Evolutionary conservation across 2,113 vertebrate species (phyloP), one percentile per base, ranked within the genome.

Genomic region (Myiagra hebetior): DNA sequence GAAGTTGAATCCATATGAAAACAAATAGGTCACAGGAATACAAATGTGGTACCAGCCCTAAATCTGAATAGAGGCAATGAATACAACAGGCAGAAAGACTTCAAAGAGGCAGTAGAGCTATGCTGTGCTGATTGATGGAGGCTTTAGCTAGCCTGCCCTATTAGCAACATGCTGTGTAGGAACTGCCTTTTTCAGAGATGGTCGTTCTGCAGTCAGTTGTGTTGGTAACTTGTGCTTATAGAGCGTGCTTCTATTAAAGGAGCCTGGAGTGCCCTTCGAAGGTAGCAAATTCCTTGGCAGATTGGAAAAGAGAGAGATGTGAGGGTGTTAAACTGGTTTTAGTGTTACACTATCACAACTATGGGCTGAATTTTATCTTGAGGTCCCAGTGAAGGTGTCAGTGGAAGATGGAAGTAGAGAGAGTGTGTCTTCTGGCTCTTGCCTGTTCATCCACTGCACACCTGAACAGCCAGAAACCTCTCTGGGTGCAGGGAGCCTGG

Each of bases 11-110:
- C 69, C 82, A 7, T 90, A 56, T 80, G 70, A 95, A 97, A 93
- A 87, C 79, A 96, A 94, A 93, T 87, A 84, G 85, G 82, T 96
- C 77, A 87, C 59, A 96, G 64, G 88, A 84, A 91, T 96, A 91
- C 6, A 50, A 89, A 96, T 87, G 62, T 33, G 20, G 72, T 80
- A 72, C 52, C 53, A 87, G 75, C 64, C 65, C 84, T 91, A 93
- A 87, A 93, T 91, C 81, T 92, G 75, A 92, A 53, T 24, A 68
- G 42, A 59, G 9, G 31, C 15, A 16, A 65, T 59, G 69, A 85
- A 67, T 81, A 79, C 74, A 92, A 49, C 22, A 70, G 60, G 33
- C 55, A 87, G 47, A 75, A 84, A 85, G 81, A 73, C 80, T 82
- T 91, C 65, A 88, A 78, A 83, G 70, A 65, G 31, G 31, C 37